A percentile compares a stretch with the other conserved stretches of the same genome.
Evolutionary conservation across 1,140 invertebrate species (phyloP).

Genomic region (Drosophila nigrodunni): DNA sequence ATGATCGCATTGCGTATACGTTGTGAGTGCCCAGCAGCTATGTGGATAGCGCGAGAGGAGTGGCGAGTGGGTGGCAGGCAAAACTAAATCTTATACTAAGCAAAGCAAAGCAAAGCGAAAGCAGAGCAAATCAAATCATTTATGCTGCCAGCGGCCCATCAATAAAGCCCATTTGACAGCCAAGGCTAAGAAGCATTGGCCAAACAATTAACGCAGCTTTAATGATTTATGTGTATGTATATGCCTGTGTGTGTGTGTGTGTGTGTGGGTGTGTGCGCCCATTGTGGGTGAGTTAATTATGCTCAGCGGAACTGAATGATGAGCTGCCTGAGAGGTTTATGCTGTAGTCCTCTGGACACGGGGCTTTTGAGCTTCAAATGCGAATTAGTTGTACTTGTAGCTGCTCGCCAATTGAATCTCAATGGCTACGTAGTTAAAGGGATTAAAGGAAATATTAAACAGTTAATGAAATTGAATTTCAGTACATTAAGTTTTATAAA

Average conservation of each 20-base stretch:
- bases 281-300: conserved; percentile 49
- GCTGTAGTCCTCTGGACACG: conserved; percentile 2
- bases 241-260: conserved; percentile 1
- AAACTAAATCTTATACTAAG: conserved; percentile 8
- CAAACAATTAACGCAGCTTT: conserved; percentile 78
- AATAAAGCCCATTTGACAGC: conserved; percentile 76
- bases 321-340: conserved; percentile 50
- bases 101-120: conserved; percentile 5
- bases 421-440: conserved; percentile 11
- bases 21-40: conserved; percentile 10
- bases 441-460: not conserved
- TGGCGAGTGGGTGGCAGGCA: not conserved
- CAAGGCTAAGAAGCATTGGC: conserved; percentile 46
- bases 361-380: conserved; percentile 11
- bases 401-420: conserved; percentile 12
- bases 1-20: conserved; percentile 38
- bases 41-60: not conserved
- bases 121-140: conserved; percentile 73
- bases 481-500: not conserved
- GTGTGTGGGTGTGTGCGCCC: conserved; percentile 7
- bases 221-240: conserved; percentile 70
- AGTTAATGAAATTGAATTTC: no score
- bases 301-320: conserved; percentile 53
- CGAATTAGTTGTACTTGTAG: conserved; percentile 31
- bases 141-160: conserved; percentile 70